Base-by-base conservation (phyloP, 2,113 vertebrate genomes). In the Pelvicachromis taeniatus region DNA sequence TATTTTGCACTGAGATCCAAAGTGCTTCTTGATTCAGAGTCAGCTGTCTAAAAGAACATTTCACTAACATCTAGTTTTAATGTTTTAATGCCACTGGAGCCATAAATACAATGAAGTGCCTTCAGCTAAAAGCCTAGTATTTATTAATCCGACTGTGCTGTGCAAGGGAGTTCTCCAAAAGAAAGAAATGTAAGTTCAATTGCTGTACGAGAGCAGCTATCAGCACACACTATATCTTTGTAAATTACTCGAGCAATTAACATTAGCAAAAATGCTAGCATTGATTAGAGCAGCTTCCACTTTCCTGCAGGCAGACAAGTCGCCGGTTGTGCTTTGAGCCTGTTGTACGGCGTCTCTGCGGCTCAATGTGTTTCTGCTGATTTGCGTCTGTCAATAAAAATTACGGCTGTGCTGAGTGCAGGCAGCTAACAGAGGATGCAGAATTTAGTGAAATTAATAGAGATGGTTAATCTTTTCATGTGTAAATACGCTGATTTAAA, bases 401-500 rank as follows among this genome's bases (percentile, higher is more conserved):
- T 54, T 19, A 56, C 1, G 29, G 21, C 53, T 58, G 52, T 63
- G 65, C 79, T 40, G 63, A 31, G 53, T 54, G 16, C 17, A 63
- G 68, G 85, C 38, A 65, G 78, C 33, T 33, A 87, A 78, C 56
- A 80, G 65, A 48, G 16, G 54, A 48, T 52, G 33, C 53, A 87
- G 55, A 83, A 85, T 88, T 81, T 81, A 81, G 85, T 68, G 81
- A 88, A 92, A 95, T 95, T 93, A 93, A 92, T 88, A 70, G 85
- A 89, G 82, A 90, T 88, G 77, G 78, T 84, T 93, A 82, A 93
- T 94, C 93, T 90, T 94, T 94, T 94, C 84, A 94, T 93, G 92
- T 94, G 92, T 89, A 94, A 95, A 96, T 94, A 92, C 31, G 38
- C 55, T 86, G 87, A 94, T 94, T 93, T 86, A 93, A 91, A 95